Evolutionary conservation across 2,113 vertebrate species (phyloP).

Genomic region (Sceloporus tristichus): DNA sequence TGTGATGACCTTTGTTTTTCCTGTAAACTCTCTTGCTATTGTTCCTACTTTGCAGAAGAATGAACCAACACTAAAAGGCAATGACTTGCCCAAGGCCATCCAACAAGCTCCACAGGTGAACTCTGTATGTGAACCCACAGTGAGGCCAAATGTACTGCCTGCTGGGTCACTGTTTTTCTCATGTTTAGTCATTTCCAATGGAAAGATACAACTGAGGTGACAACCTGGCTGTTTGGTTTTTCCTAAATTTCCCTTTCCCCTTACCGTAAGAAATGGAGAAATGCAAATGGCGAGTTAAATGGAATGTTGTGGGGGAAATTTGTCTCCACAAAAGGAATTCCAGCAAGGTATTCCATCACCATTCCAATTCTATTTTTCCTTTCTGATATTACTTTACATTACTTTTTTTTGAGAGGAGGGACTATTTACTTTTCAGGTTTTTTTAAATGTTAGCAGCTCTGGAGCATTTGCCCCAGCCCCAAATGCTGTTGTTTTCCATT

Average conservation of each 20-base stretch:
- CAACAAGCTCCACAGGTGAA: not conserved
- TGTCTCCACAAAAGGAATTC: not conserved
- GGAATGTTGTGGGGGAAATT: not conserved
- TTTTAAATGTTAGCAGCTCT: no score
- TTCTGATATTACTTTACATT: no score
- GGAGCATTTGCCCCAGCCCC: no score
- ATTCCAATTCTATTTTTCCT: not conserved
- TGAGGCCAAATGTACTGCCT: not conserved
- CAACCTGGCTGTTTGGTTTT: not conserved
- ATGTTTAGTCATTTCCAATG: not conserved
- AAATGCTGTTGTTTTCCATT: not conserved
- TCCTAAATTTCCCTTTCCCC: not conserved
- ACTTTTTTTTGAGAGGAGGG: no score
- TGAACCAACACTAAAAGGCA: not conserved
- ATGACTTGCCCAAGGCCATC: not conserved
- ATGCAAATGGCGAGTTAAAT: not conserved
- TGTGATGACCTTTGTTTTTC: not conserved
- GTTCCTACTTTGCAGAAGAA: not conserved
- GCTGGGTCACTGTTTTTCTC: not conserved
- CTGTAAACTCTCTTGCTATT: not conserved
- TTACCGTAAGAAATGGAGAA: not conserved
- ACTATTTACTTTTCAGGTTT: no score
- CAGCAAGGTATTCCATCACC: not conserved
- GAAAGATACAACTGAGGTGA: not conserved
- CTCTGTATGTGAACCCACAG: not conserved